A percentile compares a stretch with the other conserved stretches of the same genome.
Evolutionary conservation across 2,888 invertebrate genomes (phyloP).

Genomic region (Campaea margaritaria): DNA sequence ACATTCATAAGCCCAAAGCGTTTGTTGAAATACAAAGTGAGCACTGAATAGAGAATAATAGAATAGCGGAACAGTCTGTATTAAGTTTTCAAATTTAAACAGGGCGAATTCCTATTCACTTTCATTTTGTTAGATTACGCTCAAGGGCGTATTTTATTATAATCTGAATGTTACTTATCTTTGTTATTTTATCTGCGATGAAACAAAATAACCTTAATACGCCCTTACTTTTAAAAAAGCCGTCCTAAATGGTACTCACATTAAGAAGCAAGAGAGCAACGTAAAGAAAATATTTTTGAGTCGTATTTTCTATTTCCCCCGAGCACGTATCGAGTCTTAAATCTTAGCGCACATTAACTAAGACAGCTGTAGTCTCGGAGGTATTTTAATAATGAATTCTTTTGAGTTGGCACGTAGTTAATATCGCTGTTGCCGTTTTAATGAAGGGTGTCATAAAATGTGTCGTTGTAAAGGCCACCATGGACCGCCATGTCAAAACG

Average conservation of each 20-base stretch:
- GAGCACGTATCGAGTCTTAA: slow-evolving; percentile 77
- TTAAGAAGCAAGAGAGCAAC: slow-evolving; percentile 38
- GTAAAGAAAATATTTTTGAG: slow-evolving; percentile 49
- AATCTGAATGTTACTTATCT: neutral
- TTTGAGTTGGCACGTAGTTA: slow-evolving; percentile 72
- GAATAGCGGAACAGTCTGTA: slow-evolving; percentile 41
- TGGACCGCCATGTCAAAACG: slow-evolving; percentile 3
- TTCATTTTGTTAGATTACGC: slow-evolving; percentile 4
- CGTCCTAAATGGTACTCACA: slow-evolving; percentile 14
- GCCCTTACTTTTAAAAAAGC: neutral
- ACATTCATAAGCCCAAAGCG: slow-evolving; percentile 68
- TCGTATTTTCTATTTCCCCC: slow-evolving; percentile 52
- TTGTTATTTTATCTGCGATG: neutral
- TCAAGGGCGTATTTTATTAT: neutral
- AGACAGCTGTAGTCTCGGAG: slow-evolving; percentile 73
- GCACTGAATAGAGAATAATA: slow-evolving; percentile 53
- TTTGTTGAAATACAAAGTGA: slow-evolving; percentile 65
- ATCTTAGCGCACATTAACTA: slow-evolving; percentile 73
- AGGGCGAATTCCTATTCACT: slow-evolving; percentile 14
- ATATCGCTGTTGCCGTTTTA: slow-evolving; percentile 68
- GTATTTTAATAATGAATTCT: slow-evolving; percentile 82
- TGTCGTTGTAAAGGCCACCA: slow-evolving; percentile 58
- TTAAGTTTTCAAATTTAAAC: slow-evolving; percentile 29
- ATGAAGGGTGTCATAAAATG: slow-evolving; percentile 73
- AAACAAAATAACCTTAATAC: slow-evolving; percentile 4